Conservation (phyloP, 2,797 vertebrate genomes). For the Darevskia nairensis region DNA sequence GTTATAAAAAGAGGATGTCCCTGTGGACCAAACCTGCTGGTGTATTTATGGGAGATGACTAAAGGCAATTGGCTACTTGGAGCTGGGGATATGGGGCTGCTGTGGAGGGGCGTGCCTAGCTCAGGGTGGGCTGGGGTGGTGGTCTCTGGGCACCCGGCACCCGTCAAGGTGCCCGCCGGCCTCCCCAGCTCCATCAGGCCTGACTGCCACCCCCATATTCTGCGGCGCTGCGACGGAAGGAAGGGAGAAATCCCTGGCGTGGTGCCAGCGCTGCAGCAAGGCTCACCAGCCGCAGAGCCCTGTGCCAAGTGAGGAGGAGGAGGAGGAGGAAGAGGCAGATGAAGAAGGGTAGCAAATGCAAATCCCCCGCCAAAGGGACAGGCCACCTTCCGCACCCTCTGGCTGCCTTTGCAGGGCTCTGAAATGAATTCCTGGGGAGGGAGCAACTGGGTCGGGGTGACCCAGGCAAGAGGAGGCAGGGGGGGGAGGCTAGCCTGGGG, state of each 20-base stretch:
- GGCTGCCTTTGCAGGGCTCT: background rate
- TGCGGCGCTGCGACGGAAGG: constrained; percentile 19
- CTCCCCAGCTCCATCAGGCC: background rate
- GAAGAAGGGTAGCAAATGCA: no score
- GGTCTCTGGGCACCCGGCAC: background rate
- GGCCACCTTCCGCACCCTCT: no score
- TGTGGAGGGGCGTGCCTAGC: no score
- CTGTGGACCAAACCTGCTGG: no score
- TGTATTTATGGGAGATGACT: background rate
- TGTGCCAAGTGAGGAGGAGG: background rate
- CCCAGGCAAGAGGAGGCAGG: background rate
- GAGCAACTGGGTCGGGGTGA: background rate
- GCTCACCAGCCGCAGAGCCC: constrained; percentile 14
- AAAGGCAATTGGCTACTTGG: no score
- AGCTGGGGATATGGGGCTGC: background rate
- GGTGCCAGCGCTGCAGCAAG: constrained; percentile 31
- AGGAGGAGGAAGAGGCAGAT: background rate
- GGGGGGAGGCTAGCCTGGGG: background rate
- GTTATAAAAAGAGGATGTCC: background rate
- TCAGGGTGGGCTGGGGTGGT: background rate
- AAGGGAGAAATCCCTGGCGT: background rate
- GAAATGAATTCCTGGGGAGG: no score
- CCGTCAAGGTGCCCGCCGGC: no score
- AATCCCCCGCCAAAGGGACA: background rate
- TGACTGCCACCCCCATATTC: constrained; percentile 8